Base-by-base conservation (phyloP, 2,113 vertebrate genomes). In the Canis aureus region DNA sequence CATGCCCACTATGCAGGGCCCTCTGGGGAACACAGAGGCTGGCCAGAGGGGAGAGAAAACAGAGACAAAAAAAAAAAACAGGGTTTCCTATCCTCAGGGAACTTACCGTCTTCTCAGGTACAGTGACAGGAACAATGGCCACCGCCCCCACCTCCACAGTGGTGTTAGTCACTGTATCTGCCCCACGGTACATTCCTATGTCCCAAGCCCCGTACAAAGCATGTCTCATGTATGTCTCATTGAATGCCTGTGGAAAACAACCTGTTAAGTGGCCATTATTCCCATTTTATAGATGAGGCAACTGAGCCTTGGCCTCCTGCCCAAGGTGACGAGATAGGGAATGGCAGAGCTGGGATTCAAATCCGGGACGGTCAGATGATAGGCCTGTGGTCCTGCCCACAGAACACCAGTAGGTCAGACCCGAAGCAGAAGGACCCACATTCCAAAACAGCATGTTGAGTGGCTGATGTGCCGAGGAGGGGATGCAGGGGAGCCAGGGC, bases 271-370 rank as follows among this genome's bases (percentile, higher is more conserved):
- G 49, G 82, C 66, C 81, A 49, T 49, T 20, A 32, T 38, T 82
- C 73, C 66, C 80, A 60, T 76, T 95, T 89, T 93, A 55, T 6
- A 92, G 74, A 59, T 8, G 29, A 93, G 55, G 43, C 71, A 57
- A 25, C 38, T 23, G 74, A 73, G 76, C 81, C 91, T 64, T 8
- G 6, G 71, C 17, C 66, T 66, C 87, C 86, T 85, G 59, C 7
- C 66, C 8, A 29, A 85, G 55, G 43, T 51, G 60, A 64, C 32
- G 51, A 95, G 92, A 57, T 19, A 32, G 84, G 73, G 57, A 64
- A 60, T 55, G 49, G 73, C 12, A 1, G 74, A 57, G 25, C 93
- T 69, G 78, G 97, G 67, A 64, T 8, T 62, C 27, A 79, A 73
- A 87, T 32, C 64, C 51, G 83, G 69, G 64, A 7, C 32, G 4